Base-by-base conservation (phyloP, 1,140 invertebrate genomes). In the Aphelenchoides besseyi region DNA sequence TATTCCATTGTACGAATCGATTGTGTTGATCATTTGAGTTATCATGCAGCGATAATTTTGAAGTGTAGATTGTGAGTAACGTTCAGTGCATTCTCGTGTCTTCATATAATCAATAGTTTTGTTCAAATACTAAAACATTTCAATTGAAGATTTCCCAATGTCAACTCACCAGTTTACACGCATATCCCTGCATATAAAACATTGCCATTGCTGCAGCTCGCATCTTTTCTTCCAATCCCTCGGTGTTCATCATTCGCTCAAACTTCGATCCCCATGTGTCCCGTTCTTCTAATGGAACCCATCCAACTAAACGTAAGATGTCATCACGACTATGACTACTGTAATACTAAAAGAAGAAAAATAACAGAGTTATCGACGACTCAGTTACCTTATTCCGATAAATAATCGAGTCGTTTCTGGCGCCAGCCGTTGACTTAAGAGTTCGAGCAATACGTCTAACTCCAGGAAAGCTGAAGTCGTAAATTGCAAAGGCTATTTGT, bases 271-370 rank as follows among this genome's bases (percentile, higher is more conserved):
- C 67, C 9, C 36, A 74, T 30, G 36, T 74, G 16, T 54, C 41
- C 3, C 61, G 30, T 29, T 74, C 77, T 8, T 75, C 74, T 41
- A 75, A 73, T n/a, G 72, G 48, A 3, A 75, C 57, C 75, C 75
- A 76, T 23, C 75, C 75, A 54, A 77, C 72, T 48, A 79, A 68
- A 28, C 66, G 36, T 26, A 79, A 33, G 62, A 76, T 81, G 33
- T 75, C 61, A 41, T 79, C 76, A 36, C 75, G 53, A 35, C 57
- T 79, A 33, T 76, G 55, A 62, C 76, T 76, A 29, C 54, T 55
- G 70, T 80, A 76, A 28, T 79, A 48, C 76, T 77, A 23, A 76
- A n/a, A n/a, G 29, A 59, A 2, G 18, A 28, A 72, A 54, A 30
- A 9, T 72, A 2, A 70, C 12, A 26, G 3, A 18, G 3, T 69